Percentiles rank a stretch among this genome's conserved stretches.
These are phyloP conservation scores for Flexamia atlantica DNA, from an alignment of 2,888 invertebrate species.

Conservation along the genomic window DNA sequence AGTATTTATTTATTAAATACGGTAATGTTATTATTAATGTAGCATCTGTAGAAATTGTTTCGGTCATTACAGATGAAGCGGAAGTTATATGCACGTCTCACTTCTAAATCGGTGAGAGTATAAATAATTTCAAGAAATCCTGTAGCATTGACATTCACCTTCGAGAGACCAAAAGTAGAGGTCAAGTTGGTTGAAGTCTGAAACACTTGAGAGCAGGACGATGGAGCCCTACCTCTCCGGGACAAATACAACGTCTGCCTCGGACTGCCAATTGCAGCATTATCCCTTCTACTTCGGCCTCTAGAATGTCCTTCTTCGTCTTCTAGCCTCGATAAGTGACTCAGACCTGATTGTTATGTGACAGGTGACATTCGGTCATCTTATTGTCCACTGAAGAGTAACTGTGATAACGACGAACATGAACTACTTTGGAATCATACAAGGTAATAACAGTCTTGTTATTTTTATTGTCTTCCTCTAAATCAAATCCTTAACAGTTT, in stretches of 20 bases:
- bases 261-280: slow-evolving; percentile 15
- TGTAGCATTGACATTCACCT: not conserved
- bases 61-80: too few relatives aligned
- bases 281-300: not conserved
- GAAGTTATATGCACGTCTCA: not conserved
- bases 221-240: not conserved
- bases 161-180: not conserved
- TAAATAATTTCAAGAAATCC: not conserved
- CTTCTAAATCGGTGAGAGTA: not conserved
- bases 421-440: not conserved
- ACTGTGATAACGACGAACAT: not conserved
- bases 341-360: slow-evolving; percentile 2
- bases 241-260: not conserved
- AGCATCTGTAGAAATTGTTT: too few relatives aligned
- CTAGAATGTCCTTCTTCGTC: not conserved
- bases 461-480: not conserved
- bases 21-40: too few relatives aligned
- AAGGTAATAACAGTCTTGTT: not conserved
- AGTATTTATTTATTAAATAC: too few relatives aligned
- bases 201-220: not conserved
- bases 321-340: not conserved
- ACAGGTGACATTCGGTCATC: not conserved
- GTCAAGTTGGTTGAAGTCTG: too few relatives aligned
- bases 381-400: not conserved
- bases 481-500: too few relatives aligned